Evolutionary conservation across 2,797 vertebrate species (phyloP).

Genomic region (Tapirus indicus): DNA sequence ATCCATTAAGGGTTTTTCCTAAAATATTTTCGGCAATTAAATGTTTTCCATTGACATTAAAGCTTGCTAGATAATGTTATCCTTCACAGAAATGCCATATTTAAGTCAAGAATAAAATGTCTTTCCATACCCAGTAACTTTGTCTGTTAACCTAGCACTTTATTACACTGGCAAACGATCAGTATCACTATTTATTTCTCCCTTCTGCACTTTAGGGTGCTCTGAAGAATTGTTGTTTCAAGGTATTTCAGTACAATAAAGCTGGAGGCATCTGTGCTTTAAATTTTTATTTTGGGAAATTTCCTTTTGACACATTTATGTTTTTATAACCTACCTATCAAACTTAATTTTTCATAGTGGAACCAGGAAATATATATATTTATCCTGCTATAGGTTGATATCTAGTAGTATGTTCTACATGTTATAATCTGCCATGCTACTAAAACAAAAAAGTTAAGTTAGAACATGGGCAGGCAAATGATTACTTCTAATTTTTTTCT

Average conservation of each 20-base stretch:
- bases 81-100: not conserved
- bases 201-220: not conserved
- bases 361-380: not conserved
- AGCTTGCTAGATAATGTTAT: not conserved
- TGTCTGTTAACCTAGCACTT: not conserved
- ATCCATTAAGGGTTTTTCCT: not conserved
- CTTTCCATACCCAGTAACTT: not conserved
- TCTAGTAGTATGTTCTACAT: not conserved
- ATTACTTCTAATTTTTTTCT: not conserved
- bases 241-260: not conserved
- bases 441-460: not conserved
- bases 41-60: not conserved
- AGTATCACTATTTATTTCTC: not conserved
- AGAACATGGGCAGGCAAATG: not conserved
- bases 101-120: not conserved
- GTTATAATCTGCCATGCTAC: not conserved
- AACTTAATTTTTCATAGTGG: not conserved
- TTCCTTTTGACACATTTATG: not conserved
- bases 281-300: slow-evolving; percentile 24
- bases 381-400: not conserved
- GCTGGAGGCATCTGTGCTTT: not conserved
- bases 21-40: not conserved
- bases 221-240: not conserved
- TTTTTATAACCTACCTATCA: not conserved
- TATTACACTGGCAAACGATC: not conserved